These are phyloP conservation scores for Asbolus verrucosus DNA, from an alignment of 1,140 invertebrate genomes.

Conservation along the genomic window DNA sequence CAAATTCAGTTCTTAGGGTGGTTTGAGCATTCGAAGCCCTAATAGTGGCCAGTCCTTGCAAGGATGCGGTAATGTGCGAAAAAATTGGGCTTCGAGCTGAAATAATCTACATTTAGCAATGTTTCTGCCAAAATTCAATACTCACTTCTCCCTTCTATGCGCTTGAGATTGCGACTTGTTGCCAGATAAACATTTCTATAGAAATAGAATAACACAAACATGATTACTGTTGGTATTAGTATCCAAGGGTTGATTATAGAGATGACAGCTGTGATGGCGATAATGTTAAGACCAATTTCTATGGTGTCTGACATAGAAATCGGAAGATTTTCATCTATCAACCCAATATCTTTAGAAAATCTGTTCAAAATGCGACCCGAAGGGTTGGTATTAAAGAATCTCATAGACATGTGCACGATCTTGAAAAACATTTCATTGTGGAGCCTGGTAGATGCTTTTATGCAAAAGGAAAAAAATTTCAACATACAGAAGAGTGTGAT, in stretches of 20 bases:
- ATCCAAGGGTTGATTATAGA: slow-evolving; percentile 79
- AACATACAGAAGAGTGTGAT: slow-evolving; percentile 73
- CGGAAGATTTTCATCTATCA: slow-evolving; percentile 52
- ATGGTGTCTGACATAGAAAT: slow-evolving; percentile 77
- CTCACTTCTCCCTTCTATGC: slow-evolving; percentile 89
- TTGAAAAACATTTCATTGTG: slow-evolving; percentile 75
- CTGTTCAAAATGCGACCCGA: slow-evolving; percentile 67
- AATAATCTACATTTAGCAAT: slow-evolving; percentile 49
- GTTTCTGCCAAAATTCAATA: slow-evolving; percentile 54
- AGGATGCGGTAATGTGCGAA: slow-evolving; percentile 81
- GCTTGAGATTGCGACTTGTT: slow-evolving; percentile 85
- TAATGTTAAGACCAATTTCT: slow-evolving; percentile 48
- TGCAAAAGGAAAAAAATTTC: slow-evolving; percentile 82
- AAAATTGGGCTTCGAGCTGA: slow-evolving; percentile 84
- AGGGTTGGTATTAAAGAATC: slow-evolving; percentile 71
- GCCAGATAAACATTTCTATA: slow-evolving; percentile 80
- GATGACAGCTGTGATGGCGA: slow-evolving; percentile 49
- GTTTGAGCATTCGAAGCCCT: slow-evolving; percentile 77
- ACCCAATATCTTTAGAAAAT: slow-evolving; percentile 68
- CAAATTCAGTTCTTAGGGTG: slow-evolving; percentile 79
- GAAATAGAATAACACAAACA: slow-evolving; percentile 72
- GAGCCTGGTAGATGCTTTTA: slow-evolving; percentile 78
- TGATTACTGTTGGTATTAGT: slow-evolving; percentile 75
- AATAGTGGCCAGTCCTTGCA: slow-evolving; percentile 85
- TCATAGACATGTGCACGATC: slow-evolving; percentile 69